phyloP scores from a whole-genome alignment of 2,888 invertebrate species.

The Ophion ventricosus region DNA sequence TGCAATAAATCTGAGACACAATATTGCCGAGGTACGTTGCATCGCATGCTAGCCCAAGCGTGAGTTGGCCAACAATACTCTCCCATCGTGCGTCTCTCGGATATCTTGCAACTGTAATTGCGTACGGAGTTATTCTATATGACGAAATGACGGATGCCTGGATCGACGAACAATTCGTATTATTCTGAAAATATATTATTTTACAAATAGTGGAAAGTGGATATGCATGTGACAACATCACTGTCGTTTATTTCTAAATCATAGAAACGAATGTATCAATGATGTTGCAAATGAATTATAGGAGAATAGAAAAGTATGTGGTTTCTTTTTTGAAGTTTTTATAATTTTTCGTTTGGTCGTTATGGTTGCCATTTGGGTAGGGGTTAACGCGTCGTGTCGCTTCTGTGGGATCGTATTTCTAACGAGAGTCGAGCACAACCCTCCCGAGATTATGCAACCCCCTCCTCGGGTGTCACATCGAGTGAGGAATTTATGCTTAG shows the following conservation, averaged over 20 bases:
- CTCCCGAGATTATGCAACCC: conserved; percentile 77
- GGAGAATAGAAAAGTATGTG: neutral
- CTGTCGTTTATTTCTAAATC: neutral
- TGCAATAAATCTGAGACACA: conserved; percentile 68
- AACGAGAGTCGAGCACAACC: conserved; percentile 75
- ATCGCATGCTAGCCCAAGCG: neutral
- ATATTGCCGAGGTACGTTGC: conserved; percentile 52
- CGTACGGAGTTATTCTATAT: conserved; percentile 6
- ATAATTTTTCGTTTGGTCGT: neutral
- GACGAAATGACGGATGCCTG: neutral
- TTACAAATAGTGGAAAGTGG: too few relatives aligned
- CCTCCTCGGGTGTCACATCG: conserved; percentile 74
- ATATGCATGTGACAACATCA: too few relatives aligned
- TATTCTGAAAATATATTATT: too few relatives aligned
- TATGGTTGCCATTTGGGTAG: neutral
- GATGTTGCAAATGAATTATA: neutral
- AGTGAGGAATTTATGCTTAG: conserved; percentile 82
- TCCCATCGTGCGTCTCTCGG: conserved; percentile 25
- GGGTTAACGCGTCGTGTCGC: conserved; percentile 37
- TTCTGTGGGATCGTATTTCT: conserved; percentile 68
- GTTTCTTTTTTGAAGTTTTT: neutral
- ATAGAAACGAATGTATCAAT: neutral
- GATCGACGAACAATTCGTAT: too few relatives aligned
- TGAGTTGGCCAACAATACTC: conserved; percentile 32
- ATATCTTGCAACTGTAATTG: conserved; percentile 47